Base-by-base conservation (phyloP, 2,888 invertebrate species). In the Orthonychiurus folsomi region DNA sequence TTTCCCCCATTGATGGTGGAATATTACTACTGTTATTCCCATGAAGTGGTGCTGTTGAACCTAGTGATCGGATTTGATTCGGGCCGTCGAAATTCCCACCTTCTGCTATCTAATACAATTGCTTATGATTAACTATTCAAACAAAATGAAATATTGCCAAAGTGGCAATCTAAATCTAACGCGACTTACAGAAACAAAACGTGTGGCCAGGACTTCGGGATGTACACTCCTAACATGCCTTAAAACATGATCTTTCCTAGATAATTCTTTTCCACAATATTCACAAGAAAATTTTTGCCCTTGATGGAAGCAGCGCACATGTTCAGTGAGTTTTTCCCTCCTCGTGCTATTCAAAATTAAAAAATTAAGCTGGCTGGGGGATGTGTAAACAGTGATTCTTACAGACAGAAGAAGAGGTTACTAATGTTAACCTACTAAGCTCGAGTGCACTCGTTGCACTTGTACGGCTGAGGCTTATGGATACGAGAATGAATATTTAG, bases 211-310 rank as follows among this genome's bases (percentile, higher is more conserved):
- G 3, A 69, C 66, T 56, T 71, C 71, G 3, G 71, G 71, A 59
- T 71, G 71, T 27, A 71, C 67, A 59, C 65, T 65, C 25, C 71
- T 47, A 1, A 67, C 67, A 60, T 69, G 69, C 0, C 71, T 64
- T 12, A 69, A 50, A 1, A 70, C 66, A 53, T 66, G 65, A 63
- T 67, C 66, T 60, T 68, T 66, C 18, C 62, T 18, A 1, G 62
- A 62, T 25, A 63, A 56, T 26, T 61, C 26, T 47, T 59, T 70
- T 69, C 12, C 64, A 56, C 70, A 70, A 48, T 66, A 66, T 28
- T 69, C 69, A 59, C 71, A 71, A 26, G 66, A 59, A 52, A 71
- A 71, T 55, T 69, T 69, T 60, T 67, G 67, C n/a, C 71, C 71
- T 53, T 71, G 65, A 58, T 71, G 71, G 59, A 69, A 68, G 56